Conservation (phyloP, 2,113 vertebrate species). For the Ptilorrhoa leucosticta region DNA sequence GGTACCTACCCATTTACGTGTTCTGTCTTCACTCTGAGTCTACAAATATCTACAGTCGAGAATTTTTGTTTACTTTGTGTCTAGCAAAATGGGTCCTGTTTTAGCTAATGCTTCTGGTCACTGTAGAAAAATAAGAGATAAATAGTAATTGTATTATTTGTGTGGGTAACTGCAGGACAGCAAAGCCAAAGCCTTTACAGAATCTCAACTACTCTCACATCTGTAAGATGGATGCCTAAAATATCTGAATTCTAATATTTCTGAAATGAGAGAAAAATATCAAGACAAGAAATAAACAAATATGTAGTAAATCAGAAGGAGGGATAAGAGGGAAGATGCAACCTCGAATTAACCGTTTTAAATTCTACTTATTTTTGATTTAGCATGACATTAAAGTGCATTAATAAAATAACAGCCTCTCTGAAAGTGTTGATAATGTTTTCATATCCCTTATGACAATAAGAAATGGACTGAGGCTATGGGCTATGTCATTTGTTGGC, state of each 20-base stretch:
- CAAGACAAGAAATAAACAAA: not conserved
- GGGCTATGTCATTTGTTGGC: not conserved
- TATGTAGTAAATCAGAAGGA: not conserved
- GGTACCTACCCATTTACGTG: fast-evolving
- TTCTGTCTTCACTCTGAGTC: not conserved
- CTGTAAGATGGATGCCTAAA: not conserved
- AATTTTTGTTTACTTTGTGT: not conserved
- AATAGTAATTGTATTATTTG: not conserved
- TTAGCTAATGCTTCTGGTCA: not conserved
- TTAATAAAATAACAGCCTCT: conserved; percentile 10
- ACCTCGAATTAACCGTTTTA: conserved; percentile 26
- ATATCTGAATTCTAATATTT: not conserved
- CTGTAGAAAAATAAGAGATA: not conserved
- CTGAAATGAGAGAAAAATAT: not conserved
- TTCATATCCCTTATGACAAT: conserved; percentile 15
- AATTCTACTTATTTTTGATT: conserved; percentile 22
- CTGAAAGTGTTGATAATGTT: conserved; percentile 5
- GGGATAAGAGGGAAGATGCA: not conserved
- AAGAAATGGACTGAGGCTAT: not conserved
- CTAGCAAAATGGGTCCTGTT: not conserved
- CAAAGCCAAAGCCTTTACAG: not conserved
- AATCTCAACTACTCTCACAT: not conserved
- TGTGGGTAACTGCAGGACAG: not conserved
- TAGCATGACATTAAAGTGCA: not conserved
- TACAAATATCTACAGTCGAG: not conserved